Evolutionary conservation across 2,888 invertebrate genomes (phyloP), one percentile per base, ranked within the genome.

Genomic region (Agrilus mali): DNA sequence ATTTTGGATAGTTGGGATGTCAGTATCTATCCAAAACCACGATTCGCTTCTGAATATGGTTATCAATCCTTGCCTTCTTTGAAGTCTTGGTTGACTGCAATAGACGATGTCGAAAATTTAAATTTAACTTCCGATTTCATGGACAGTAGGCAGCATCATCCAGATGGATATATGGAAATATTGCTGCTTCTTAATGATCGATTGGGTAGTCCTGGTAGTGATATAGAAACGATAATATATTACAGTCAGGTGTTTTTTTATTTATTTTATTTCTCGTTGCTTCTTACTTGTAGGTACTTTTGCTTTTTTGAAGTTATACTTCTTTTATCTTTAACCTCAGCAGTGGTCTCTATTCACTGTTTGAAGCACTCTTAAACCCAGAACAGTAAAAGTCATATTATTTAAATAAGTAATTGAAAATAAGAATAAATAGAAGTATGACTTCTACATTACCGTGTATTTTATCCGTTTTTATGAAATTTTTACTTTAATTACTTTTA

Each of bases 21-120:
- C 39, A 75, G 73, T 45, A 79, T 76, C 6, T 94, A 83, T 61
- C 86, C 86, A 0, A 74, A 75, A 12, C 80, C 93, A 0, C 74
- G 97, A 55, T 96, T 97, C 65, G 80, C 84, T 4, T 95, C 97
- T 0, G 98, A 99, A 65, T 99, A 92, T 60, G 98, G 98, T 1
- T 84, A 87, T 52, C 96, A 97, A 65, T 86, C 94, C 1, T 70
- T 88, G 50, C 94, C 96, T 0, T 80, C 84, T 2, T 61, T 81
- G 14, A 68, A 71, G 33, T 79, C 89, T 0, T 72, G 88, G 65
- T 60, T 68, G 36, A 72, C 74, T 13, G 81, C 80, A 0, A 71
- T 77, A 1, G 67, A 68, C 13, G 61, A 66, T 4, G 55, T 59
- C 2, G 64, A 47, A 12, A 76, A 81, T 60, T 69, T 80, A 22